Evolutionary conservation across 1,140 invertebrate genomes (phyloP).

Genomic region (Heliconius hermathena): DNA sequence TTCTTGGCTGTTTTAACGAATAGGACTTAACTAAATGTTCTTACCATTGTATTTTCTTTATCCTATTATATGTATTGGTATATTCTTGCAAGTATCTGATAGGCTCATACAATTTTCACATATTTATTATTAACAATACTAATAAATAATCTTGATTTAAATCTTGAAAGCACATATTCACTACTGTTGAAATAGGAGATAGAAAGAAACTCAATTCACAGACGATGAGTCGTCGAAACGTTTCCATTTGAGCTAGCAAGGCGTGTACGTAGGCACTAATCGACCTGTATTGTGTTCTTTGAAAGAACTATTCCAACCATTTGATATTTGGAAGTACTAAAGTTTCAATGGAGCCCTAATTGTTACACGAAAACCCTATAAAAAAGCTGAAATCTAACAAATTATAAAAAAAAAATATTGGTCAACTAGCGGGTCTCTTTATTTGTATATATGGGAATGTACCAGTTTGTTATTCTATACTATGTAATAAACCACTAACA

Average conservation of each 20-base stretch:
- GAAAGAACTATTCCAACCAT: slow-evolving; percentile 10
- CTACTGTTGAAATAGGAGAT: not conserved
- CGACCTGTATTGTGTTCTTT: slow-evolving; percentile 8
- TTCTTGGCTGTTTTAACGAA: not conserved
- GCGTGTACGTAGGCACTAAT: slow-evolving; percentile 3
- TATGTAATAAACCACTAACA: too few species aligned
- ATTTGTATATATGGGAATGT: not conserved
- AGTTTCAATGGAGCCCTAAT: slow-evolving; percentile 5
- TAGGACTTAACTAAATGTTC: not conserved
- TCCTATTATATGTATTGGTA: not conserved
- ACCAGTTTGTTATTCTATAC: too few species aligned
- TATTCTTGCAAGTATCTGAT: not conserved
- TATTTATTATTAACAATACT: too few species aligned
- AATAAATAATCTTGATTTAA: not conserved
- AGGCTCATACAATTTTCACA: not conserved
- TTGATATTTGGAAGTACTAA: slow-evolving; percentile 4
- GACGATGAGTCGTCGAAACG: slow-evolving; percentile 2
- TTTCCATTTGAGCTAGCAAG: slow-evolving; percentile 2
- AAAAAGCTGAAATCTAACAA: not conserved
- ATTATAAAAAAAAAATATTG: not conserved
- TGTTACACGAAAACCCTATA: not conserved
- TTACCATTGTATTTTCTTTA: not conserved
- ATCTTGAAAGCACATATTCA: not conserved
- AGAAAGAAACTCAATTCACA: not conserved
- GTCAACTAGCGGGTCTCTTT: not conserved